Percentiles rank a stretch among this genome's conserved stretches.
phyloP scores from a whole-genome alignment of 2,113 vertebrate genomes.

The Chelonoidis abingdonii region DNA sequence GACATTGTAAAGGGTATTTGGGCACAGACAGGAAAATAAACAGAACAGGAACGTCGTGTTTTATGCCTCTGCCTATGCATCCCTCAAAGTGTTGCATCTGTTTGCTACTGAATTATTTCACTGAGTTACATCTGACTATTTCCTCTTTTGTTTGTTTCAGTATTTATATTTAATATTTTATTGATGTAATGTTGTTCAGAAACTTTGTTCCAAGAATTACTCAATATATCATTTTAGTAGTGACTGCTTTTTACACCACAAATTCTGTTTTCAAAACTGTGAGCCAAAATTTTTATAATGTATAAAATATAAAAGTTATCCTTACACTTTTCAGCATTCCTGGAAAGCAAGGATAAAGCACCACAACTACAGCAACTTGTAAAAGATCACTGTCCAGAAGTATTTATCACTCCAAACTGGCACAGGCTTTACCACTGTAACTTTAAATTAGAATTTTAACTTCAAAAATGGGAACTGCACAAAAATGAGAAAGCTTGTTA shows the following conservation, averaged over 20 bases:
- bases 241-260: neutral
- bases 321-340: neutral
- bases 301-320: neutral
- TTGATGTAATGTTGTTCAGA: neutral
- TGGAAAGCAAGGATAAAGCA: neutral
- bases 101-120: neutral
- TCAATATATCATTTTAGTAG: neutral
- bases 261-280: neutral
- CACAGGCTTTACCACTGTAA: neutral
- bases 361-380: neutral
- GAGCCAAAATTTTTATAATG: neutral
- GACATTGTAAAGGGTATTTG: neutral
- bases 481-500: neutral
- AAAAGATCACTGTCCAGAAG: neutral
- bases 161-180: neutral
- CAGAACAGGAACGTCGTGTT: neutral
- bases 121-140: neutral
- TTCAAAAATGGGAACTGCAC: neutral
- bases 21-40: conserved; percentile 35
- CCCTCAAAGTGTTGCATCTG: neutral
- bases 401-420: neutral
- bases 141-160: neutral
- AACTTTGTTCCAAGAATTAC: neutral
- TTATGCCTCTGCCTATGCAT: neutral
- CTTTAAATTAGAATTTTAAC: neutral